Evolutionary conservation across 1,140 invertebrate species (phyloP).

Genomic region (Neodiprion fabricii): DNA sequence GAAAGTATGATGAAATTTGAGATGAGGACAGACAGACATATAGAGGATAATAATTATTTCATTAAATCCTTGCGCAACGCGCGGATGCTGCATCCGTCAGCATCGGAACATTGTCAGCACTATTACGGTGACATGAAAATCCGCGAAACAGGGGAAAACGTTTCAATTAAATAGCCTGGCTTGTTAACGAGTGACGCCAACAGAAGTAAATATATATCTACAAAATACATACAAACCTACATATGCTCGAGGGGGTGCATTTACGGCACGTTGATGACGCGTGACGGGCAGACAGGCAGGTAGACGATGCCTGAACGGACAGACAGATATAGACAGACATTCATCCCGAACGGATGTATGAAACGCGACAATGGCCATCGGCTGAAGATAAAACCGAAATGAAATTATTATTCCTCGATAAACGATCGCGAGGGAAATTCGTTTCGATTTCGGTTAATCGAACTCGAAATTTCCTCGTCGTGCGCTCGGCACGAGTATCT

Average conservation of each 20-base stretch:
- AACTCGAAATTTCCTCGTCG: conserved; percentile 36
- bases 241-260: neutral
- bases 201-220: neutral
- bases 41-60: neutral
- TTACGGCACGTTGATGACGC: no score
- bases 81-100: neutral
- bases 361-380: neutral
- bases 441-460: conserved; percentile 55
- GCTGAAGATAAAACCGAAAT: conserved; percentile 33
- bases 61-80: neutral
- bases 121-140: conserved; percentile 4
- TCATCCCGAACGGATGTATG: neutral
- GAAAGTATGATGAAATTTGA: no score
- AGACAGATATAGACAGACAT: no score
- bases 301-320: no score
- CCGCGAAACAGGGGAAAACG: neutral
- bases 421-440: conserved; percentile 44
- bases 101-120: neutral
- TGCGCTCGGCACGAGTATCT: conserved; percentile 10
- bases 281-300: no score
- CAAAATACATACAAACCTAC: neutral
- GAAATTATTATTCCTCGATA: conserved; percentile 53
- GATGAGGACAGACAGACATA: no score
- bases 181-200: conserved; percentile 1
- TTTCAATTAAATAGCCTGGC: neutral